Conservation (phyloP, 2,797 vertebrate genomes). For the Aselliscus stoliczkanus region DNA sequence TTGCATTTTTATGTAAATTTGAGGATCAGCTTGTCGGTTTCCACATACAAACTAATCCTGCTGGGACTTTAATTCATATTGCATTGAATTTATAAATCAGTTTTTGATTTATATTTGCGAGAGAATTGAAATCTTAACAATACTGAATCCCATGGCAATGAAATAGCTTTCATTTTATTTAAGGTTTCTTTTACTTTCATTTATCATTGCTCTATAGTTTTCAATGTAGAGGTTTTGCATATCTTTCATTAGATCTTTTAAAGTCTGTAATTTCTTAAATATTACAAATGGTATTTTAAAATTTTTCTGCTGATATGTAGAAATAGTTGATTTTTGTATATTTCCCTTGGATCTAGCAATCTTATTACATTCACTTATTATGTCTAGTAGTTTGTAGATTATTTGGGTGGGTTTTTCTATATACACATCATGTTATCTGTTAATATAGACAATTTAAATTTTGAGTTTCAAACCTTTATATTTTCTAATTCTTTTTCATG, state of each 20-base stretch:
- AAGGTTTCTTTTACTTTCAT: not conserved
- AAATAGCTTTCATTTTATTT: not conserved
- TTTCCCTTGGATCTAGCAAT: not conserved
- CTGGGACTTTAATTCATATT: not conserved
- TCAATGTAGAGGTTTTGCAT: not conserved
- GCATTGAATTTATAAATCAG: not conserved
- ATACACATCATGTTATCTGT: not conserved
- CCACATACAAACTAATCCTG: not conserved
- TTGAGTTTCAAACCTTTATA: not conserved
- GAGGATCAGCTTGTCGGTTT: not conserved
- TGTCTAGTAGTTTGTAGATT: not conserved
- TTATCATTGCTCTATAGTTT: not conserved
- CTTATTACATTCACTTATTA: not conserved
- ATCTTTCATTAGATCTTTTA: not conserved
- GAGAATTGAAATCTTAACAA: not conserved
- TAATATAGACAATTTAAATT: not conserved
- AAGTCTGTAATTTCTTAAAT: not conserved
- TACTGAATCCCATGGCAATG: not conserved
- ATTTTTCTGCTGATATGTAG: not conserved
- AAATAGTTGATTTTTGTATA: not conserved
- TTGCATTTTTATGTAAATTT: not conserved
- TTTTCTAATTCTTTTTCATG: not conserved
- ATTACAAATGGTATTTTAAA: not conserved
- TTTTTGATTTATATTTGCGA: too few species aligned
- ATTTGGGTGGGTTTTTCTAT: not conserved